phyloP scores from a whole-genome alignment of 2,797 vertebrate genomes.

The Molothrus aeneus region DNA sequence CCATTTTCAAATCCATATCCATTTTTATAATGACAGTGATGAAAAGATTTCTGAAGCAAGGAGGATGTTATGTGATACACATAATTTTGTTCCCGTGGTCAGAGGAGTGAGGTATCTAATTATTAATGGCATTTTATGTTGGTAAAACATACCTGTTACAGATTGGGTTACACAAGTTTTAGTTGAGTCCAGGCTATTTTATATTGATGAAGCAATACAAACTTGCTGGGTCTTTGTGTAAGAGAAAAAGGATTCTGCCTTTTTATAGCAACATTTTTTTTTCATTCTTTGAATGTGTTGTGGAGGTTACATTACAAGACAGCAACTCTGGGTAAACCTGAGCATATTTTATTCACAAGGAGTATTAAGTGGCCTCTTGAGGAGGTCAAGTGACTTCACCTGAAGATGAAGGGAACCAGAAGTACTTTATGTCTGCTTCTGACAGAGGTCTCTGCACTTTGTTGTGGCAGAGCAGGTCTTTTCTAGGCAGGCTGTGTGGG shows the following conservation, averaged over 20 bases:
- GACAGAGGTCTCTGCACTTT: not conserved
- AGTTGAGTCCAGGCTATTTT: not conserved
- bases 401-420: not conserved
- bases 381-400: not conserved
- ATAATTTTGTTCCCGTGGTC: not conserved
- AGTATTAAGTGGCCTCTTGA: not conserved
- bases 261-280: not conserved
- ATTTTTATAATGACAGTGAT: conserved; percentile 1
- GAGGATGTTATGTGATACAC: not conserved
- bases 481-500: not conserved
- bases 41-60: not conserved
- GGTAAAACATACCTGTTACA: not conserved
- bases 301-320: not conserved
- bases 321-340: not conserved
- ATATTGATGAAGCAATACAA: not conserved
- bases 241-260: not conserved
- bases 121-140: not conserved
- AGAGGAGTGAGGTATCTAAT: not conserved
- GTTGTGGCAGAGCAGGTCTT: not conserved
- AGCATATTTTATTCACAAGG: not conserved
- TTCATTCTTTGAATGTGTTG: not conserved
- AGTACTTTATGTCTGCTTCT: not conserved
- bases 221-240: not conserved
- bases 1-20: conserved; percentile 10
- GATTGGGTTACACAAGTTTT: not conserved